A percentile compares a stretch with the other conserved stretches of the same genome.
Conservation (phyloP, 2,113 vertebrate genomes). For the Abramis brama region DNA sequence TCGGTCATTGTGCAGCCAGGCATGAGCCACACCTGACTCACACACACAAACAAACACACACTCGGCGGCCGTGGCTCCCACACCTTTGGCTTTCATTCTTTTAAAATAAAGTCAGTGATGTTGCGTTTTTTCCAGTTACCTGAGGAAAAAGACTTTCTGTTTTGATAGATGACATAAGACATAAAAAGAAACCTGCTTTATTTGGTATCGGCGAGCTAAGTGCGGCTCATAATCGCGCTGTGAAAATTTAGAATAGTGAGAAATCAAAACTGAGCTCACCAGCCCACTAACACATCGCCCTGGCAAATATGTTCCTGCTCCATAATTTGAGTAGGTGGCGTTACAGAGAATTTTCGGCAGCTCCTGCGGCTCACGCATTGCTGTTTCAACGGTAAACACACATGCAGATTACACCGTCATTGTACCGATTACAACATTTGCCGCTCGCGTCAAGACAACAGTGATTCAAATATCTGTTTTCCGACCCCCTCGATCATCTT, state of each 20-base stretch:
- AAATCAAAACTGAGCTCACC: constrained; percentile 44
- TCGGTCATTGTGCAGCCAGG: constrained; percentile 30
- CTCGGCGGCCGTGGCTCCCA: constrained; percentile 34
- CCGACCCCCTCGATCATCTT: constrained; percentile 44
- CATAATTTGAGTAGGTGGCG: constrained; percentile 62
- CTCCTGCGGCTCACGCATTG: constrained; percentile 43
- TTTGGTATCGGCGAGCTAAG: constrained; percentile 14
- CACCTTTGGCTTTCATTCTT: constrained; percentile 43
- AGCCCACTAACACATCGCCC: constrained; percentile 54
- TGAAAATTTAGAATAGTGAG: constrained; percentile 44
- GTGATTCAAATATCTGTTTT: constrained; percentile 42
- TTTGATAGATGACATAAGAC: not conserved
- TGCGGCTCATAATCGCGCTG: not conserved
- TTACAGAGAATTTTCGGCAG: constrained; percentile 47
- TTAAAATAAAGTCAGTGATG: constrained; percentile 10
- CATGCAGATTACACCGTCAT: constrained; percentile 41
- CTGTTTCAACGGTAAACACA: constrained; percentile 45
- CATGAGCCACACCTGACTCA: constrained; percentile 46
- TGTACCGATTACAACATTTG: constrained; percentile 32
- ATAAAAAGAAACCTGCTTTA: constrained; percentile 18
- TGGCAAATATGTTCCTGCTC: constrained; percentile 60
- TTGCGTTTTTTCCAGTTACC: not conserved
- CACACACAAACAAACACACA: constrained; percentile 23
- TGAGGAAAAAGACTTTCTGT: not conserved
- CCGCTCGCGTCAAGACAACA: constrained; percentile 42